Percentiles rank a stretch among this genome's conserved stretches.
Evolutionary conservation across 2,113 vertebrate species (phyloP).

Genomic region (Halcyon senegalensis): DNA sequence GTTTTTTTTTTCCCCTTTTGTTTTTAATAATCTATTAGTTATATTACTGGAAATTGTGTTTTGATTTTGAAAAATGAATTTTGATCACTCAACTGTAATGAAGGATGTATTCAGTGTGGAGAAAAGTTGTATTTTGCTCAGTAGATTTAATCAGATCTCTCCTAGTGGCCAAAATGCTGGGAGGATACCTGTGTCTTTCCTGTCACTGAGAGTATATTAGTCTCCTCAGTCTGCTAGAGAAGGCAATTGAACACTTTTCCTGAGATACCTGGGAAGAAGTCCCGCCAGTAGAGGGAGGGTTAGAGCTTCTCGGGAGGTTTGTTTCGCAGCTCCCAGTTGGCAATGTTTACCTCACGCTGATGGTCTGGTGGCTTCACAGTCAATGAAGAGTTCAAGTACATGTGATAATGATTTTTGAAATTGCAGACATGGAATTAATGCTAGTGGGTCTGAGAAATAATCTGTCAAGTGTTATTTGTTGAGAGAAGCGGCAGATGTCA

Average conservation of each 20-base stretch:
- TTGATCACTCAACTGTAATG: background rate
- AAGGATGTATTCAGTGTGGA: background rate
- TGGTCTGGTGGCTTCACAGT: background rate
- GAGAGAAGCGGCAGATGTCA: background rate
- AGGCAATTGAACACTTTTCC: background rate
- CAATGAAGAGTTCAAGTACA: background rate
- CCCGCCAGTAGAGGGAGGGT: conserved; percentile 29
- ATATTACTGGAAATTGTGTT: background rate
- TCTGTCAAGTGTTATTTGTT: background rate
- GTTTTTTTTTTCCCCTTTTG: too few species aligned
- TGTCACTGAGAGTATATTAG: background rate
- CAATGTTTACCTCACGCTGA: fast-evolving
- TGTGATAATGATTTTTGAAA: background rate
- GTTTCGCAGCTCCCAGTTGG: background rate
- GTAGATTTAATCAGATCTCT: background rate
- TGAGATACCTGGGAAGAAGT: background rate
- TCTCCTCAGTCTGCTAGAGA: background rate
- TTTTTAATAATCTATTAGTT: background rate
- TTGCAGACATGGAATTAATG: background rate
- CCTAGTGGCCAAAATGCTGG: background rate
- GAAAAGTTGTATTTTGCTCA: background rate
- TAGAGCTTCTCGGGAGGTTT: background rate
- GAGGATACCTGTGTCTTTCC: background rate
- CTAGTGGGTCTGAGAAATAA: background rate
- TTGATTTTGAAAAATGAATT: background rate